These are phyloP conservation scores for Fregata magnificens DNA, from an alignment of 2,113 vertebrate species.

Conservation along the genomic window DNA sequence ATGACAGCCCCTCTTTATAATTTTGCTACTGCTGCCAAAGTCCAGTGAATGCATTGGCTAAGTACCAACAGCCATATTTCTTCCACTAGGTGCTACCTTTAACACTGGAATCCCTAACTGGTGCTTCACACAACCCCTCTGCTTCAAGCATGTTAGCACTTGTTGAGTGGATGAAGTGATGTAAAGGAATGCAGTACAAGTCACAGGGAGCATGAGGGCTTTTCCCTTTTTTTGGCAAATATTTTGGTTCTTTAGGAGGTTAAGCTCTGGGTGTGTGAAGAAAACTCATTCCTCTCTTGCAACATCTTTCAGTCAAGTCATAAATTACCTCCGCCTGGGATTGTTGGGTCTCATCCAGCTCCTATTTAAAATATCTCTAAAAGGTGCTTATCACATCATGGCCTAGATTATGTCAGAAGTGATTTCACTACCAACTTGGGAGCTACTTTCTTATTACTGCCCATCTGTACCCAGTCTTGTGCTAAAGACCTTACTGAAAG, in stretches of 20 bases:
- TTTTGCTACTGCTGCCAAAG: not conserved
- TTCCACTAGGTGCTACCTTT: conserved; percentile 2
- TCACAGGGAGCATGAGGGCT: not conserved
- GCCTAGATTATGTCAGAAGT: not conserved
- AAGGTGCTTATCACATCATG: not conserved
- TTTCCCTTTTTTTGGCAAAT: not conserved
- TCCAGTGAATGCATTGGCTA: not conserved
- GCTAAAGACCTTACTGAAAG: not conserved
- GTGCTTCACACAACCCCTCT: not conserved
- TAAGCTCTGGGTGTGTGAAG: not conserved
- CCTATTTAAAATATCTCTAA: not conserved
- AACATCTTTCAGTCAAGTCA: not conserved
- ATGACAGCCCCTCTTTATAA: not conserved
- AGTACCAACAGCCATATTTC: not conserved
- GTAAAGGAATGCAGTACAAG: not conserved
- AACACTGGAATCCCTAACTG: not conserved
- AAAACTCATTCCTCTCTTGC: not conserved
- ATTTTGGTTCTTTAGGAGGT: not conserved
- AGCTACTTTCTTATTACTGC: not conserved
- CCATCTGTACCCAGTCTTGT: not conserved
- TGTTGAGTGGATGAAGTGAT: not conserved
- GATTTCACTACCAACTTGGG: not conserved
- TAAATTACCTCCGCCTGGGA: not conserved
- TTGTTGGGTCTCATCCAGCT: not conserved
- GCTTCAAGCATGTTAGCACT: not conserved